A percentile compares a stretch with the other conserved stretches of the same genome.
Conservation (phyloP, 2,113 vertebrate genomes). For the Lates calcarifer region DNA sequence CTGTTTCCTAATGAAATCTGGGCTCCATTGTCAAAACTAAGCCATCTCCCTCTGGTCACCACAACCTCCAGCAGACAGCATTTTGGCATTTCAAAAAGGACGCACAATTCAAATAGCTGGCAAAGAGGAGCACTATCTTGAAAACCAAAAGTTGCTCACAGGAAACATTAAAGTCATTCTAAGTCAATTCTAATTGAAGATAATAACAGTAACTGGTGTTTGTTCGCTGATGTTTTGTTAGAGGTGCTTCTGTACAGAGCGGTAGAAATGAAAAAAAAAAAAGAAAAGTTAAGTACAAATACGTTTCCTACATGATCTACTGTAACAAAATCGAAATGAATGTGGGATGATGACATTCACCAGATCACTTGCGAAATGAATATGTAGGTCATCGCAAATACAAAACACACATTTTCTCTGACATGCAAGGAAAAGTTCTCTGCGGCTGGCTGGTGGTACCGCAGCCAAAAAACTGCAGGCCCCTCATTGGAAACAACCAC, state of each 20-base stretch:
- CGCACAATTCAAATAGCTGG: slow-evolving; percentile 5
- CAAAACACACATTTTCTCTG: slow-evolving; percentile 50
- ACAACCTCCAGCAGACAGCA: slow-evolving; percentile 21
- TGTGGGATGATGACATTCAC: not conserved
- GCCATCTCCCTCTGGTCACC: slow-evolving; percentile 61
- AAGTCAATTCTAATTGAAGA: not conserved
- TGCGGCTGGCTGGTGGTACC: slow-evolving; percentile 8
- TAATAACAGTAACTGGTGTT: not conserved
- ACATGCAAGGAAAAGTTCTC: slow-evolving; percentile 53
- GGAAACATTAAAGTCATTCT: slow-evolving; percentile 17
- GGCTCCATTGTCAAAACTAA: slow-evolving; percentile 69
- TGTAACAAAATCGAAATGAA: not conserved
- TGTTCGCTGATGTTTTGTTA: not conserved
- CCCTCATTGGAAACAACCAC: slow-evolving; percentile 58
- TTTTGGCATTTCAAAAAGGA: not conserved
- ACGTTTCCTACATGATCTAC: not conserved
- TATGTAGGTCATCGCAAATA: slow-evolving; percentile 53
- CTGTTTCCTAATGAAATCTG: slow-evolving; percentile 81
- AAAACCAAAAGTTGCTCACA: slow-evolving; percentile 25
- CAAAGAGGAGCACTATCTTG: not conserved
- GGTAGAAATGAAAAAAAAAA: not conserved
- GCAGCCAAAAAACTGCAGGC: slow-evolving; percentile 38
- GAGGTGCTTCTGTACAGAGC: not conserved
- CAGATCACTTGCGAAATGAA: not conserved
- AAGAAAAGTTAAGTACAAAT: not conserved